Evolutionary conservation across 1,140 invertebrate genomes (phyloP).

Genomic region (Helicoverpa zea): DNA sequence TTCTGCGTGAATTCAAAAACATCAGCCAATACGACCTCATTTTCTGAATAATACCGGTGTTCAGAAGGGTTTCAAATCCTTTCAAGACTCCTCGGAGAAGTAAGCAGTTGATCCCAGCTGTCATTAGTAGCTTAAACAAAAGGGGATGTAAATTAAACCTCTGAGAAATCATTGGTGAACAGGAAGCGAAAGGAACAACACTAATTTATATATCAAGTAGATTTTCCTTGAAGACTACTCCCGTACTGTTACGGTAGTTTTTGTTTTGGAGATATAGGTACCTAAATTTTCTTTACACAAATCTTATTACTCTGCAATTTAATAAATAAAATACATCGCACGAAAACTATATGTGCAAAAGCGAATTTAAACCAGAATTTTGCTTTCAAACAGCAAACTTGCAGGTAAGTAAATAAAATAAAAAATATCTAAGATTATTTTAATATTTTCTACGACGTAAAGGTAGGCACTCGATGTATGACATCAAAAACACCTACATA

Average conservation of each 20-base stretch:
- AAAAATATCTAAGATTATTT: too few species aligned
- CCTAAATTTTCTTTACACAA: background rate
- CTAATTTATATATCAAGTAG: background rate
- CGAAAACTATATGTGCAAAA: too few species aligned
- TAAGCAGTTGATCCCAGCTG: conserved; percentile 25
- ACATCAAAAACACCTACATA: too few species aligned
- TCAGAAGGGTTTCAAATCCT: background rate
- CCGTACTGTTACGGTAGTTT: too few species aligned
- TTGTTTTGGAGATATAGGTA: background rate
- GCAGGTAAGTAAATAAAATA: too few species aligned
- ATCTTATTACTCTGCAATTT: too few species aligned
- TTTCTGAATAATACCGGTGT: background rate
- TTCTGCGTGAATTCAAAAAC: background rate
- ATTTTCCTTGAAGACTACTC: background rate
- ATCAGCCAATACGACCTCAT: background rate
- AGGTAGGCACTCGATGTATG: too few species aligned
- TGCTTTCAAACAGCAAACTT: too few species aligned
- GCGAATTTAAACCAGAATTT: too few species aligned
- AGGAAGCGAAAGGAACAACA: background rate
- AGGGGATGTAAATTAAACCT: conserved; percentile 27
- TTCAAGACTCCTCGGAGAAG: conserved; percentile 4
- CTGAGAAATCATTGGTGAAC: background rate
- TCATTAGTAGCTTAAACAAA: conserved; percentile 23
- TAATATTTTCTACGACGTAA: too few species aligned
- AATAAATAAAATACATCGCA: too few species aligned